Evolutionary conservation across 1,140 invertebrate species (phyloP).

Genomic region (Himalopsyche phryganea): DNA sequence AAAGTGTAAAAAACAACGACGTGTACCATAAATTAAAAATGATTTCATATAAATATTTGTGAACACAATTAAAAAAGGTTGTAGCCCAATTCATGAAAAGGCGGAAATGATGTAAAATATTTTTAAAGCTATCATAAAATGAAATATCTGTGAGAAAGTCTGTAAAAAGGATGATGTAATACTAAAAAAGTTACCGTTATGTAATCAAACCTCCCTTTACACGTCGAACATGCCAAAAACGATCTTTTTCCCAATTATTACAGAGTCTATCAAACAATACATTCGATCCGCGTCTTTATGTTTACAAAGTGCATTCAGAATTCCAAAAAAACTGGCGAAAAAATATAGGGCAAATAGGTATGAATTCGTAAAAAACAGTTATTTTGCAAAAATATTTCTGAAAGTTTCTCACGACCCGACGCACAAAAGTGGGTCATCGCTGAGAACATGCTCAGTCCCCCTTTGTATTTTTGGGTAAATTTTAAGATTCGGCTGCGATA

Average conservation of each 20-base stretch:
- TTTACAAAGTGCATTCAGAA: constrained; percentile 20
- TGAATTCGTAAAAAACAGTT: constrained; percentile 10
- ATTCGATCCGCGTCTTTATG: constrained; percentile 31
- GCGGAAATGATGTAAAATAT: constrained; percentile 9
- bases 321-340: constrained; percentile 30
- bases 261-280: constrained; percentile 32
- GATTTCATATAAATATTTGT: neutral
- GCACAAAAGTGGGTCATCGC: constrained; percentile 30
- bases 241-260: constrained; percentile 32
- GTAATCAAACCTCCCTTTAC: constrained; percentile 20
- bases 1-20: too few species aligned
- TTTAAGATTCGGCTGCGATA: constrained; percentile 28
- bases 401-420: constrained; percentile 29
- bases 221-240: constrained; percentile 22
- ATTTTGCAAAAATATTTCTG: constrained; percentile 18
- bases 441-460: constrained; percentile 1
- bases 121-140: constrained; percentile 14
- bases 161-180: constrained; percentile 3
- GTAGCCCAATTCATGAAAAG: neutral
- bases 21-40: too few species aligned
- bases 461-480: constrained; percentile 30
- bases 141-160: constrained; percentile 33
- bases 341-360: constrained; percentile 31
- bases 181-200: constrained; percentile 24
- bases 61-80: neutral